phyloP scores from a whole-genome alignment of 2,113 vertebrate genomes.

The Chamaea fasciata region DNA sequence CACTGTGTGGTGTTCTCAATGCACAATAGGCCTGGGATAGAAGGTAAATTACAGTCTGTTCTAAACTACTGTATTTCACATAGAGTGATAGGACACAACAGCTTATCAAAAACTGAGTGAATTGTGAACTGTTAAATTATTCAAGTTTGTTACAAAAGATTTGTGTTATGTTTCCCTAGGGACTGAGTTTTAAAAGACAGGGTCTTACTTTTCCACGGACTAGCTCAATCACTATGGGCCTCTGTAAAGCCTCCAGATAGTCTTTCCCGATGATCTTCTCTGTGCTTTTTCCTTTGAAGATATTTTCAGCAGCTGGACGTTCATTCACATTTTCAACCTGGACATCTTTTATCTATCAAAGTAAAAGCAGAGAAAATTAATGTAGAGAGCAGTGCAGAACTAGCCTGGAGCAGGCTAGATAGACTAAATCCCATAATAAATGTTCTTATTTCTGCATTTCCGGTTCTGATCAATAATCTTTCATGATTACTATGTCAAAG shows the following conservation, averaged over 20 bases:
- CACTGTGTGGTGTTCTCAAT: background rate
- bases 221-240: constrained; percentile 84
- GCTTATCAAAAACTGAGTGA: background rate
- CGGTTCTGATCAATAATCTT: background rate
- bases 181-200: background rate
- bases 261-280: constrained; percentile 77
- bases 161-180: background rate
- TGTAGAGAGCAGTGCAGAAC: background rate
- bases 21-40: background rate
- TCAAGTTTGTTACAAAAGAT: background rate
- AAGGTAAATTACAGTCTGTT: background rate
- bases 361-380: constrained; percentile 23
- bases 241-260: constrained; percentile 79
- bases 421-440: background rate
- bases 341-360: constrained; percentile 83
- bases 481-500: background rate
- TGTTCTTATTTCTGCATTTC: background rate
- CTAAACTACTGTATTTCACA: background rate
- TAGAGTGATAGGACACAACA: background rate
- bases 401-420: background rate
- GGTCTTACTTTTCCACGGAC: constrained; percentile 87
- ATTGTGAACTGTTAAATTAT: background rate
- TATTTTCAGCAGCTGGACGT: constrained; percentile 75
- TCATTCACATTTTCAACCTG: constrained; percentile 75
- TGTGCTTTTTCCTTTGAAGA: constrained; percentile 79